Evolutionary conservation across 64 coral and sea anemone genomes (phyloP).

Genomic region (Astreopora myriophthalma): DNA sequence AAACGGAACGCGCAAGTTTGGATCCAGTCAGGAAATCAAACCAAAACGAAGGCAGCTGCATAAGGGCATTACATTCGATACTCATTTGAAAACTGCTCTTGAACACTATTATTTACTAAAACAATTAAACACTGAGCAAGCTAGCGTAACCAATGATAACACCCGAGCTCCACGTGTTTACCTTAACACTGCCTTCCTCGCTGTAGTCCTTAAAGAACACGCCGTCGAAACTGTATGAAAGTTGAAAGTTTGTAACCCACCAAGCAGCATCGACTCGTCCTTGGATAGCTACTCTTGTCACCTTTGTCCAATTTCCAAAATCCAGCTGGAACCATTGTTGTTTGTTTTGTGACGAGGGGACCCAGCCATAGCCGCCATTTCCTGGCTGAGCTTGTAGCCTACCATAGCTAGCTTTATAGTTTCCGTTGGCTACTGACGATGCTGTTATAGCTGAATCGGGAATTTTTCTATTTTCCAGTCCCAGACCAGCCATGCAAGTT

Average conservation of each 20-base stretch:
- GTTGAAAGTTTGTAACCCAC: conserved; percentile 31
- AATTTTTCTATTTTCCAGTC: conserved; percentile 29
- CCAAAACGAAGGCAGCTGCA: too few relatives aligned
- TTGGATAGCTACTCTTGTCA: conserved; percentile 30
- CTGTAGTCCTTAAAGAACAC: not conserved
- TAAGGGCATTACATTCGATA: too few relatives aligned
- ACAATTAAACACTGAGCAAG: too few relatives aligned
- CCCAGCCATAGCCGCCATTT: not conserved
- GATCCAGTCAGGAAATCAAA: too few relatives aligned
- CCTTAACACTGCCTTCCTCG: not conserved
- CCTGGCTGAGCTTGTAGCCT: not conserved
- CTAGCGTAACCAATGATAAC: too few relatives aligned
- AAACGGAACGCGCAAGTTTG: too few relatives aligned
- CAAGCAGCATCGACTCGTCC: not conserved
- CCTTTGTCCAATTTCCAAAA: conserved; percentile 6
- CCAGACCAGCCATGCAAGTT: conserved; percentile 20
- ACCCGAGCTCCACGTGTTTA: too few relatives aligned
- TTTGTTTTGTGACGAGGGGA: not conserved
- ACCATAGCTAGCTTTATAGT: not conserved
- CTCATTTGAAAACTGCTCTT: too few relatives aligned
- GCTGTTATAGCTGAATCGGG: conserved; percentile 42
- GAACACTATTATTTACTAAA: too few relatives aligned
- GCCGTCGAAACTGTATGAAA: conserved; percentile 29
- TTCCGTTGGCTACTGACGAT: not conserved
- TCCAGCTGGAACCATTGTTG: conserved; percentile 29